phyloP scores from a whole-genome alignment of 2,797 vertebrate species.

The Arremon aurantiirostris region DNA sequence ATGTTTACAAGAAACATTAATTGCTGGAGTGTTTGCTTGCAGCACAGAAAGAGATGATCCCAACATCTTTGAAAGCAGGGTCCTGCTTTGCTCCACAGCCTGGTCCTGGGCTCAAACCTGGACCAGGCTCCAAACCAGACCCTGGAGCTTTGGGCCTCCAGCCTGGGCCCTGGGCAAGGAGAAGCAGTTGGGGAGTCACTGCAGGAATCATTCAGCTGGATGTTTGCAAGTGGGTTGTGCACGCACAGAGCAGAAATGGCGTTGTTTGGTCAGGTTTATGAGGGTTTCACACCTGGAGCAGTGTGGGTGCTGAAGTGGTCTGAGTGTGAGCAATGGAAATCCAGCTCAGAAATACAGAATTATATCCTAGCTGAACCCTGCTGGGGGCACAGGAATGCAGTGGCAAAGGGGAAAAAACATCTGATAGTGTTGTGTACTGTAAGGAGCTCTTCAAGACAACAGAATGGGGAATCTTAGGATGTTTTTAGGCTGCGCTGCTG shows the following conservation, averaged over 20 bases:
- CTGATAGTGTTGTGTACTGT: background rate
- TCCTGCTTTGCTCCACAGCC: background rate
- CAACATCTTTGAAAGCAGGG: background rate
- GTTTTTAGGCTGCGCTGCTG: accelerated
- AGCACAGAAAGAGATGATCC: background rate
- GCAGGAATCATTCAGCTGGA: background rate
- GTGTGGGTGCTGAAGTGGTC: accelerated
- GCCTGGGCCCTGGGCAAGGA: accelerated
- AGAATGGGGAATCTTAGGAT: accelerated
- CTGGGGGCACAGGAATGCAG: background rate
- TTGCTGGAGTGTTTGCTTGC: background rate
- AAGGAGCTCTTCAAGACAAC: background rate
- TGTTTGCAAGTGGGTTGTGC: background rate
- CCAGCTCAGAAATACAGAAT: background rate
- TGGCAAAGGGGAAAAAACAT: background rate
- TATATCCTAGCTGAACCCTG: background rate
- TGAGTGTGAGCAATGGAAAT: background rate
- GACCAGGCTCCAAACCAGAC: background rate
- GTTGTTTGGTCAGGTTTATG: background rate
- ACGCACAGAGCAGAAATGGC: background rate
- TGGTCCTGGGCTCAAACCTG: background rate
- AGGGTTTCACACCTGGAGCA: background rate
- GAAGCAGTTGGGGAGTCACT: accelerated
- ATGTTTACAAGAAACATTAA: constrained; percentile 26
- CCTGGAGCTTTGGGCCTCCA: background rate